These are phyloP conservation scores for Atrichornis clamosus DNA, from an alignment of 2,113 vertebrate genomes.

Conservation along the genomic window DNA sequence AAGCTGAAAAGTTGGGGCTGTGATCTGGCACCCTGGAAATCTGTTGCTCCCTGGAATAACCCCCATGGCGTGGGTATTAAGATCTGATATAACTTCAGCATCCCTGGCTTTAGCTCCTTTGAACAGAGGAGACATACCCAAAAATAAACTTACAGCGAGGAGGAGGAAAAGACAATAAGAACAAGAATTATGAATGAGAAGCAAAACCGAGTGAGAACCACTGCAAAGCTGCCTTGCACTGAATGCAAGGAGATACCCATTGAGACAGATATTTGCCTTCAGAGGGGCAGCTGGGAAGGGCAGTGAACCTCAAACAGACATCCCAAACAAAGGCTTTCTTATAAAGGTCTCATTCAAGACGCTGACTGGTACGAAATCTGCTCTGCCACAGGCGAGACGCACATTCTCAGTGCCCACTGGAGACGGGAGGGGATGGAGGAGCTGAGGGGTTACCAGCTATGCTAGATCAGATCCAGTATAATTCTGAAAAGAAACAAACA, in stretches of 20 bases:
- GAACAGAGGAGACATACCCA: background rate
- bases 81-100: background rate
- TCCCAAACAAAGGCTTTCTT: slow-evolving; percentile 6
- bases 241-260: background rate
- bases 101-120: background rate
- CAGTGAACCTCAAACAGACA: background rate
- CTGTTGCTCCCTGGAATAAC: background rate
- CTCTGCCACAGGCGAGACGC: accelerated
- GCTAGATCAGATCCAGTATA: background rate
- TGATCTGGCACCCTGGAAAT: background rate
- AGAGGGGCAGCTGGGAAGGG: slow-evolving; percentile 40
- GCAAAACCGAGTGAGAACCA: background rate
- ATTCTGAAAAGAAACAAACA: background rate
- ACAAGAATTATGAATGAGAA: background rate
- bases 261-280: slow-evolving; percentile 7
- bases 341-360: slow-evolving; percentile 35
- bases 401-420: background rate
- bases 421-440: background rate
- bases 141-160: background rate
- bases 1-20: background rate
- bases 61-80: accelerated
- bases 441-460: background rate
- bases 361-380: slow-evolving; percentile 3
- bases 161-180: background rate
- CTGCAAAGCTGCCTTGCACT: background rate